Evolutionary conservation across 2,888 invertebrate genomes (phyloP), one percentile per base, ranked within the genome.

Genomic region (Cephus rjabovi): DNA sequence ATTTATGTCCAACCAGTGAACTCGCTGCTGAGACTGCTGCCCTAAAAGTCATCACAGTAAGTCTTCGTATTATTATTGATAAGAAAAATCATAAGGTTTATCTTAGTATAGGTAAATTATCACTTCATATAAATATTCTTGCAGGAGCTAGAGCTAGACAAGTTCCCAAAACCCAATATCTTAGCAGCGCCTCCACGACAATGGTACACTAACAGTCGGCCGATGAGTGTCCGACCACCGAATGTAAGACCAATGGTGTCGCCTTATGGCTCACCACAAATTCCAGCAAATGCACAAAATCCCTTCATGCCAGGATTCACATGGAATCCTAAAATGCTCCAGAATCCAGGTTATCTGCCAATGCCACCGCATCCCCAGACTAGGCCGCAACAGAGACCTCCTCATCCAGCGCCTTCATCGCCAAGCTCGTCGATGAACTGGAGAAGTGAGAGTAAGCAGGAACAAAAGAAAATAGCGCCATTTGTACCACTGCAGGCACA

Each of bases 401-500:
- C 80, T 11, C 80, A 79, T 12, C 82, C 83, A 76, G 82, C 82
- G n/a, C 75, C 76, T 35, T 77, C 78, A 35, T 80, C 73, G 3
- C 75, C 40, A 34, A 90, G 76, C 91, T 89, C 74, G 86, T 90
- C 76, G 23, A 87, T 89, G 73, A 92, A 92, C 80, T 92, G 93
- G 93, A 91, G 92, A 73, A 90, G 89, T 12, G 92, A 92, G 79
- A 83, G 83, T 70, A 86, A 84, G 73, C 34, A 78, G 0, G 84
- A 86, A 15, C 35, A 81, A 9, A 89, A 85, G 31, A 87, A 87
- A 34, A 82, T 77, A 76, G 90, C 93, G 35, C 91, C 93, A 0
- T 94, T 94, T 81, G 93, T 94, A 40, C 94, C 94, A 0, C 87
- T 94, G 31, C 94, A 94, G 87, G 94, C 93, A 4, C 91, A 93